phyloP scores from a whole-genome alignment of 2,113 vertebrate species.

The Chrysemys picta region DNA sequence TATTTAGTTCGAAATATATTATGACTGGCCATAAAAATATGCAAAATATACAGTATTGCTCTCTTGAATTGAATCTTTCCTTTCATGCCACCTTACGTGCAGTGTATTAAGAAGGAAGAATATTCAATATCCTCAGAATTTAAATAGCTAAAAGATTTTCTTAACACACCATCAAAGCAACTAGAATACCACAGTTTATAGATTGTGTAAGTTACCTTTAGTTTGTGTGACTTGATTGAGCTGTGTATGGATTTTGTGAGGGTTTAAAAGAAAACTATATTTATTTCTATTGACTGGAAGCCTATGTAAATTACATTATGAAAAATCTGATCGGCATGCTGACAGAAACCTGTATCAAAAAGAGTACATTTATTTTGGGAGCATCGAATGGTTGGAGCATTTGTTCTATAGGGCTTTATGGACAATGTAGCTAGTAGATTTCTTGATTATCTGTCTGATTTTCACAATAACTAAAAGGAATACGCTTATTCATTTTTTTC shows the following conservation, averaged over 20 bases:
- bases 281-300: conserved; percentile 67
- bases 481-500: not conserved
- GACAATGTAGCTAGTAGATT: not conserved
- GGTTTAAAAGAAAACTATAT: conserved; percentile 59
- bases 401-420: not conserved
- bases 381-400: not conserved
- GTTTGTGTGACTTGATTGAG: conserved; percentile 59
- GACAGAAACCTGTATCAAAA: conserved; percentile 43
- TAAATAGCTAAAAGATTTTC: not conserved
- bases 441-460: not conserved
- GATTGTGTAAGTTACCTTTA: not conserved
- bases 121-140: not conserved
- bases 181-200: not conserved
- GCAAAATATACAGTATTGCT: not conserved
- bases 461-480: not conserved
- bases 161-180: conserved; percentile 39
- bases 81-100: not conserved
- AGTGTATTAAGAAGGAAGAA: not conserved
- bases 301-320: conserved; percentile 64
- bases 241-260: conserved; percentile 65
- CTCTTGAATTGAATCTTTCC: conserved; percentile 23
- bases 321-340: conserved; percentile 29
- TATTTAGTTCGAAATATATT: not conserved
- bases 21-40: not conserved
- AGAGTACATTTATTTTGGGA: conserved; percentile 34